These are phyloP conservation scores for Bombyx huttoni DNA, from an alignment of 2,888 invertebrate species.

Conservation along the genomic window DNA sequence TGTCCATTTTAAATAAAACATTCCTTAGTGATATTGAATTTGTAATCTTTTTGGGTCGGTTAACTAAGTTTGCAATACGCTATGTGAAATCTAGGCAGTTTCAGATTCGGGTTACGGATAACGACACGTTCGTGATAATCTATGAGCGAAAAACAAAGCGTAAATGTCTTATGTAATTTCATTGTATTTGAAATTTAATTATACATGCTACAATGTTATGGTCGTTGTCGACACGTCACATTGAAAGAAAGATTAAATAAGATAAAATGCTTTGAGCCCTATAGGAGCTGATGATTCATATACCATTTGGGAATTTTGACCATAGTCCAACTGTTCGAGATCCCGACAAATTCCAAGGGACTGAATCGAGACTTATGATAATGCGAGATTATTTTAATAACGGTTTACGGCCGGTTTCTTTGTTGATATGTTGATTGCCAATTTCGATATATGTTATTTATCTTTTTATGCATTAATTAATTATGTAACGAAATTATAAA, in stretches of 20 bases:
- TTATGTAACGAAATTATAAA: background rate
- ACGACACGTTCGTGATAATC: background rate
- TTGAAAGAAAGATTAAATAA: background rate
- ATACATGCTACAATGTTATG: background rate
- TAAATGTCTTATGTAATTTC: background rate
- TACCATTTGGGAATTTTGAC: background rate
- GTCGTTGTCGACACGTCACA: too few species aligned
- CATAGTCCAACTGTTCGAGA: background rate
- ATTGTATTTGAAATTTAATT: background rate
- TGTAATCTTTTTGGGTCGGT: background rate
- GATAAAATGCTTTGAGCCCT: background rate
- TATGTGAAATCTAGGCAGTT: background rate
- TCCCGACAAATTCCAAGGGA: background rate
- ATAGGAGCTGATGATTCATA: background rate
- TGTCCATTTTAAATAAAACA: background rate
- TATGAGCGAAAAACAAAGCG: background rate
- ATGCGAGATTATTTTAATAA: conserved; percentile 2
- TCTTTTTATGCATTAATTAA: background rate
- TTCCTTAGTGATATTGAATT: background rate
- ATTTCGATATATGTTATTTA: background rate
- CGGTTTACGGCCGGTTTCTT: background rate
- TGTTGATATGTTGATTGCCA: background rate
- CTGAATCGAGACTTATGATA: background rate
- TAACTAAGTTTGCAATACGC: background rate
- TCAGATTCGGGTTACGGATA: background rate